Percentiles rank a stretch among this genome's conserved stretches.
phyloP scores from a whole-genome alignment of 2,888 invertebrate genomes.

The Oscheius myriophilus region DNA sequence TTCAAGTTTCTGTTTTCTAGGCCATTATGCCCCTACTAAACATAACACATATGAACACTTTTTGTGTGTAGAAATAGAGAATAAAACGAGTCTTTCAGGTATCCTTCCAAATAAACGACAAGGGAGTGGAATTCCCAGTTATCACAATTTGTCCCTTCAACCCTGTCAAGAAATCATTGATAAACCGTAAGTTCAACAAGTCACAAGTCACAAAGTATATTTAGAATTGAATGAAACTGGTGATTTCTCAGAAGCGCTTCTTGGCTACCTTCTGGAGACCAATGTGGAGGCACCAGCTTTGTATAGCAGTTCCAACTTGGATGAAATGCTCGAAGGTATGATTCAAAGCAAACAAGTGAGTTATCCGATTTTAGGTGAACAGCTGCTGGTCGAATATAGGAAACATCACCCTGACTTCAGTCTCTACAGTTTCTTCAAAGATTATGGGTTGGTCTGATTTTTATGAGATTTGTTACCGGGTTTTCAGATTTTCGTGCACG shows the following conservation, averaged over 20 bases:
- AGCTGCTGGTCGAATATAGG: constrained; percentile 37
- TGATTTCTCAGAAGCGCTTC: constrained; percentile 52
- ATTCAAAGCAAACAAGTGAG: not conserved
- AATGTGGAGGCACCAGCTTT: constrained; percentile 48
- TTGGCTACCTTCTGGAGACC: constrained; percentile 57
- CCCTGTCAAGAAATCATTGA: constrained; percentile 50
- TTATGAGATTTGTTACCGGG: constrained; percentile 41
- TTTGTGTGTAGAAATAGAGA: no score
- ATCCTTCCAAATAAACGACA: constrained; percentile 61
- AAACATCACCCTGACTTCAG: constrained; percentile 42
- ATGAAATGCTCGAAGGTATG: constrained; percentile 14
- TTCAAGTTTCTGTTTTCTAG: no score
- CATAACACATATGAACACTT: not conserved
- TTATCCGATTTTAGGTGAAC: constrained; percentile 35
- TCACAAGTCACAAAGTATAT: not conserved
- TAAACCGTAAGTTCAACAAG: constrained; percentile 28
- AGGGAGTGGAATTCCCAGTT: constrained; percentile 62
- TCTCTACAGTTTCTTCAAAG: constrained; percentile 42
- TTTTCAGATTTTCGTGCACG: constrained; percentile 47
- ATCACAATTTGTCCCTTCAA: constrained; percentile 67
- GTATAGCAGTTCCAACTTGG: constrained; percentile 33
- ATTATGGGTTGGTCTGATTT: constrained; percentile 28
- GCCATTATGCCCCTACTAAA: no score
- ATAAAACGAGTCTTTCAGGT: no score
- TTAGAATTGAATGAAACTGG: constrained; percentile 52